Evolutionary conservation across 2,888 invertebrate species (phyloP), one percentile per base, ranked within the genome.

Genomic region (Anagyrus pseudococci): DNA sequence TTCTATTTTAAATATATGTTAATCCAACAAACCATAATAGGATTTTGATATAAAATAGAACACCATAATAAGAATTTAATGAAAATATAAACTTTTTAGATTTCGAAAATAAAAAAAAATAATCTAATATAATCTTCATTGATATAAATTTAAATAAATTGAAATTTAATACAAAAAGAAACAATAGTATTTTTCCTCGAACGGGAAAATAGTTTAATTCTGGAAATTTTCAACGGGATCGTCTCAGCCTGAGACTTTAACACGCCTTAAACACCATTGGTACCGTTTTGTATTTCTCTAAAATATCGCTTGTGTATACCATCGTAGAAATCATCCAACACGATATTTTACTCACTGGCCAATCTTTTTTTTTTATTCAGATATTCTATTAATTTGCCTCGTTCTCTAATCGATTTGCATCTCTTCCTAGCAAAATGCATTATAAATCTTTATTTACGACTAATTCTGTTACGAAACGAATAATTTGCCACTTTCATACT

Each of bases 261-360:
- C 25, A 57, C 44, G 40, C 19, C 40, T 54, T 33, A 48, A 17
- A 46, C 29, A 59, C 46, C 54, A 55, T 59, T 40, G 49, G 33
- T 41, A 33, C 33, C 33, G 33, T 44, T 43, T 20, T 19, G 40
- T 1, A 19, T 25, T 46, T 41, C 22, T 50, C 6, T 46, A 52
- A 63, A 61, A 55, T 62, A 56, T 64, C 52, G 46, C 54, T 58
- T 55, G n/a, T n/a, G n/a, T n/a, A 46, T 46, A 62, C 56, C 62
- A 56, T 53, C 46, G 53, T 59, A 48, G 49, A 67, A 67, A 64
- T 64, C 62, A 49, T 53, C 64, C 64, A 62, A 58, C 53, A 57
- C 64, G 54, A 48, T 63, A 58, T 62, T 56, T 58, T 61, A 61
- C 60, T 59, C 62, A 67, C 67, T 67, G 67, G 67, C 67, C 67